Evolutionary conservation across 2,888 invertebrate genomes (phyloP).

Genomic region (Melanostoma mellinum): DNA sequence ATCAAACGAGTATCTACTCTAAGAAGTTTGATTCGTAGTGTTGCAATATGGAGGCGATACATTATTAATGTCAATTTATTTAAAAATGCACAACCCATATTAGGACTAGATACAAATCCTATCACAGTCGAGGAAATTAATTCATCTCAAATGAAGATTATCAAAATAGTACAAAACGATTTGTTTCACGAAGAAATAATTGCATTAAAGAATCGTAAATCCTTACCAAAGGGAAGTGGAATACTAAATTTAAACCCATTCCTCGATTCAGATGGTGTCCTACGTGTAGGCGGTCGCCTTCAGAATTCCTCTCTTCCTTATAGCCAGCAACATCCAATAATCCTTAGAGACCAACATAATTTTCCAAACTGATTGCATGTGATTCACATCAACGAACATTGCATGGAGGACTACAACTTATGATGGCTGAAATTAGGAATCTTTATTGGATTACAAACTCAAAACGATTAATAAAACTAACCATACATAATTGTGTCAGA

Average conservation of each 20-base stretch:
- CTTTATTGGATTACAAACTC: too few relatives aligned
- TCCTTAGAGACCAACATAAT: background rate
- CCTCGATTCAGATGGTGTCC: constrained; percentile 29
- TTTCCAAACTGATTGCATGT: too few relatives aligned
- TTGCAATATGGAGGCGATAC: constrained; percentile 1
- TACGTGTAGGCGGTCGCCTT: constrained; percentile 60
- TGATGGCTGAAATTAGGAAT: too few relatives aligned
- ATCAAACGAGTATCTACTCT: background rate
- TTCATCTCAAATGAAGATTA: background rate
- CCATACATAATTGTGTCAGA: constrained; percentile 9
- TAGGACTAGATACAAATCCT: background rate
- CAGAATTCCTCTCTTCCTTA: constrained; percentile 7
- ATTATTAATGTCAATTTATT: background rate
- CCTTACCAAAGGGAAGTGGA: too few relatives aligned
- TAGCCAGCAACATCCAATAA: constrained; percentile 10
- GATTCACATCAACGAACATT: too few relatives aligned
- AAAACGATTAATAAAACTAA: background rate
- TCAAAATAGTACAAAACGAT: background rate
- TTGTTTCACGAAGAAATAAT: background rate
- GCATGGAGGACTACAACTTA: too few relatives aligned
- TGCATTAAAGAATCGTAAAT: too few relatives aligned
- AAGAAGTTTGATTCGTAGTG: background rate
- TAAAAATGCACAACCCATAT: background rate
- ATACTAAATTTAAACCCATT: constrained; percentile 23
- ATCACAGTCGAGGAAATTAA: background rate